These are phyloP conservation scores for Heliothis subflexa DNA, from an alignment of 1,140 invertebrate species.

Conservation along the genomic window DNA sequence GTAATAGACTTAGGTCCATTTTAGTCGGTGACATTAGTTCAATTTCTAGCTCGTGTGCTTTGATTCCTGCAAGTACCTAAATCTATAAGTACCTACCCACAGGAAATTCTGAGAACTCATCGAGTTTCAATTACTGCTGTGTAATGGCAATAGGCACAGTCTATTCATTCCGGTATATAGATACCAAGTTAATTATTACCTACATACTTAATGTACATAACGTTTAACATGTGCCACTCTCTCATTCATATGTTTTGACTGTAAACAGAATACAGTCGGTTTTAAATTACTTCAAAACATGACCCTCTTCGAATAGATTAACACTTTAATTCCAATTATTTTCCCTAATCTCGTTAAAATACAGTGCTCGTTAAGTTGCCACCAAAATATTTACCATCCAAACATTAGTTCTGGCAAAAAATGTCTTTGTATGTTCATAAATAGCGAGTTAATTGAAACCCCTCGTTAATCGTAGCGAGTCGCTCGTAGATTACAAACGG, in stretches of 20 bases:
- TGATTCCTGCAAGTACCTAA: too few species aligned
- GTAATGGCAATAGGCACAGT: too few species aligned
- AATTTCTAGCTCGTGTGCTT: too few species aligned
- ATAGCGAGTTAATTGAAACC: conserved; percentile 31
- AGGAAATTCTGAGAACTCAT: too few species aligned
- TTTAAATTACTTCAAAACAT: conserved; percentile 33
- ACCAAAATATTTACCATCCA: conserved; percentile 24
- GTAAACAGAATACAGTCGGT: conserved; percentile 15
- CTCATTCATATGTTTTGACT: conserved; percentile 12
- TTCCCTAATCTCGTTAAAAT: conserved; percentile 23
- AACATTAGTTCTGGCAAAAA: conserved; percentile 14
- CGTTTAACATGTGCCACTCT: background rate
- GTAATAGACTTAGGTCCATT: too few species aligned
- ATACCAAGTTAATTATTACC: background rate
- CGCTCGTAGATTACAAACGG: conserved; percentile 22
- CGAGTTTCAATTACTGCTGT: too few species aligned
- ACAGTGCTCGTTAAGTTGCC: background rate
- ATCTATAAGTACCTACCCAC: too few species aligned
- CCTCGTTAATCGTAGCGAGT: conserved; percentile 16
- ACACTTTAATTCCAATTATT: background rate
- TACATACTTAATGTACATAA: background rate
- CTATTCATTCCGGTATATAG: too few species aligned
- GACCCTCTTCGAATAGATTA: conserved; percentile 27
- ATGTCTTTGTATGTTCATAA: conserved; percentile 32
- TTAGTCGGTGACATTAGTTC: too few species aligned